These are phyloP conservation scores for Netelia inedita DNA, from an alignment of 2,888 invertebrate species.

Conservation along the genomic window DNA sequence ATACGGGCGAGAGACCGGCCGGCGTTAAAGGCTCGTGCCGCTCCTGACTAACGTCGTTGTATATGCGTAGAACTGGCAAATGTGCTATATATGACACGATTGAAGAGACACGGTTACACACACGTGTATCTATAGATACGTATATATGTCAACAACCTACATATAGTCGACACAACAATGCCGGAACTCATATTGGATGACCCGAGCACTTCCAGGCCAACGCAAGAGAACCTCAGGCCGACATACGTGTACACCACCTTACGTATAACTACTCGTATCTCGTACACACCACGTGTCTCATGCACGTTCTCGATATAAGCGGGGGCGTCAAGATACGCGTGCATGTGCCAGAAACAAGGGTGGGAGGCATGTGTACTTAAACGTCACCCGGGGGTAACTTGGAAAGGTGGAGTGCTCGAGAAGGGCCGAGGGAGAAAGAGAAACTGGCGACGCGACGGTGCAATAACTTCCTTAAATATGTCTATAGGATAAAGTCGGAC, in stretches of 20 bases:
- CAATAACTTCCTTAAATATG: constrained; percentile 36
- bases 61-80: background rate
- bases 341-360: constrained; percentile 29
- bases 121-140: background rate
- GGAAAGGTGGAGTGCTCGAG: constrained; percentile 32
- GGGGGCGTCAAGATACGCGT: constrained; percentile 25
- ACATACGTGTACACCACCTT: background rate
- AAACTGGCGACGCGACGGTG: constrained; percentile 18
- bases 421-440: constrained; percentile 12
- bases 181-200: constrained; percentile 7
- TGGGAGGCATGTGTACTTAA: constrained; percentile 9
- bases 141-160: background rate
- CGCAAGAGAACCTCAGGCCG: background rate
- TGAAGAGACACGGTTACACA: too few relatives aligned
- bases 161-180: background rate
- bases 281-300: constrained; percentile 44
- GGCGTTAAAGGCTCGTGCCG: background rate
- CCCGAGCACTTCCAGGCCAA: background rate
- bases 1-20: constrained; percentile 43
- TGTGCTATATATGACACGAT: too few relatives aligned
- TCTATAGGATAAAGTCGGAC: too few relatives aligned
- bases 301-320: constrained; percentile 14
- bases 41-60: background rate
- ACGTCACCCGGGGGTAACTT: constrained; percentile 33
- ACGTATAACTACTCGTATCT: constrained; percentile 12